Evolutionary conservation across 2,888 invertebrate genomes (phyloP).

Genomic region (Halictus quadricinctus): DNA sequence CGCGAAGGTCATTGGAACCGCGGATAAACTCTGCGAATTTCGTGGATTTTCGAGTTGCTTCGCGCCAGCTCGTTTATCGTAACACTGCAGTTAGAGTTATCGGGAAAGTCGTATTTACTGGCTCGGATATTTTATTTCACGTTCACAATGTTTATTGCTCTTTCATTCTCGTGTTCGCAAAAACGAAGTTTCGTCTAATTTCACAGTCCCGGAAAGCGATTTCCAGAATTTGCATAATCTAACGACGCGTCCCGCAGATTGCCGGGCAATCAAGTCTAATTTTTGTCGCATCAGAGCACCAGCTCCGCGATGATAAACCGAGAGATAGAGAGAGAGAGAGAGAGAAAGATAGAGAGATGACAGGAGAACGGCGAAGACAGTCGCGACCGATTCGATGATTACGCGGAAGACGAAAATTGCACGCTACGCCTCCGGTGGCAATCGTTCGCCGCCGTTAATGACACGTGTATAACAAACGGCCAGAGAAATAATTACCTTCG

Average conservation of each 20-base stretch:
- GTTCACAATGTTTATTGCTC: background rate
- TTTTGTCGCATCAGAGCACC: background rate
- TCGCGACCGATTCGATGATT: background rate
- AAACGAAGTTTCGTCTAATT: background rate
- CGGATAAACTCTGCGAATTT: background rate
- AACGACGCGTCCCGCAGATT: background rate
- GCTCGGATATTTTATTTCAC: background rate
- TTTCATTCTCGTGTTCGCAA: background rate
- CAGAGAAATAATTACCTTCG: constrained; percentile 15
- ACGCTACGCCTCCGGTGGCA: background rate
- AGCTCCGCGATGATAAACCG: background rate
- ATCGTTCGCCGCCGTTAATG: background rate
- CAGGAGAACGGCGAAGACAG: background rate
- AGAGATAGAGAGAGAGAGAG: background rate
- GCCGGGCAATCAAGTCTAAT: background rate
- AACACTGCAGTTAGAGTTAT: background rate
- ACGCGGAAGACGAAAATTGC: background rate
- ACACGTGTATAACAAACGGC: background rate
- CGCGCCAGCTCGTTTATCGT: background rate
- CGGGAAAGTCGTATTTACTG: background rate
- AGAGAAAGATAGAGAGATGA: background rate
- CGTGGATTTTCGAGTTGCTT: background rate
- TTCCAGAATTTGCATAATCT: background rate
- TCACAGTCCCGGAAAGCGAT: background rate
- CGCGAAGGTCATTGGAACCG: background rate